phyloP scores from a whole-genome alignment of 2,888 invertebrate species.

The Cosmia trapezina region DNA sequence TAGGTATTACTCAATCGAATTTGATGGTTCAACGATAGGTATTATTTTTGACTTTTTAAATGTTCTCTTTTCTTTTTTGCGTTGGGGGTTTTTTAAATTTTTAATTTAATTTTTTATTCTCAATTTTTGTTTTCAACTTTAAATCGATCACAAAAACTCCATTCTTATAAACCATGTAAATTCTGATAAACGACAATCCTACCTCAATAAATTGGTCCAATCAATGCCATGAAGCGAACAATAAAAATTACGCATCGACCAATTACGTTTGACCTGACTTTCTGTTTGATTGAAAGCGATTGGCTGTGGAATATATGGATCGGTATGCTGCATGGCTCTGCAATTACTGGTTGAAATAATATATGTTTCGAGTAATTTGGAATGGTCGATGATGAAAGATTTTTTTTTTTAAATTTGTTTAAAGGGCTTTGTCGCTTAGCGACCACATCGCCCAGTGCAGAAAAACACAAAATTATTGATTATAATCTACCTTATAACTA shows the following conservation, averaged over 20 bases:
- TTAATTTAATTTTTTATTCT: too few relatives aligned
- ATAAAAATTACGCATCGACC: constrained; percentile 60
- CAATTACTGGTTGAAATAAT: constrained; percentile 36
- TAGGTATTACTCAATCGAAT: too few relatives aligned
- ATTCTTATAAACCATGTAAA: constrained; percentile 8
- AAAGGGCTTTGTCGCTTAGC: too few relatives aligned
- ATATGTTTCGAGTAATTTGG: constrained; percentile 35
- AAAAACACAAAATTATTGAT: too few relatives aligned
- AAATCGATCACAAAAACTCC: neutral
- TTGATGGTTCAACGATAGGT: too few relatives aligned
- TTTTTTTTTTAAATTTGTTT: too few relatives aligned
- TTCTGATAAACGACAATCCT: constrained; percentile 27
- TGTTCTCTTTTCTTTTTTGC: too few relatives aligned
- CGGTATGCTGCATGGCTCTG: constrained; percentile 42
- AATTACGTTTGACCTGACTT: constrained; percentile 56
- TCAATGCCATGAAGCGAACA: constrained; percentile 38
- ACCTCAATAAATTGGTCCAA: constrained; percentile 44
- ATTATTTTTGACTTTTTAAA: too few relatives aligned
- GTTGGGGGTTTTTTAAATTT: too few relatives aligned
- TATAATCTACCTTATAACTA: too few relatives aligned
- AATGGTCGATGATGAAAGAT: constrained; percentile 23
- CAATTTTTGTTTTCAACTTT: too few relatives aligned
- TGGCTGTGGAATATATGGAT: constrained; percentile 43
- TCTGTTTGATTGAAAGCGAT: constrained; percentile 54
- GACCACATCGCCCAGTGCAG: too few relatives aligned